Conservation (phyloP, 2,113 vertebrate genomes). For the Amphiprion percula region DNA sequence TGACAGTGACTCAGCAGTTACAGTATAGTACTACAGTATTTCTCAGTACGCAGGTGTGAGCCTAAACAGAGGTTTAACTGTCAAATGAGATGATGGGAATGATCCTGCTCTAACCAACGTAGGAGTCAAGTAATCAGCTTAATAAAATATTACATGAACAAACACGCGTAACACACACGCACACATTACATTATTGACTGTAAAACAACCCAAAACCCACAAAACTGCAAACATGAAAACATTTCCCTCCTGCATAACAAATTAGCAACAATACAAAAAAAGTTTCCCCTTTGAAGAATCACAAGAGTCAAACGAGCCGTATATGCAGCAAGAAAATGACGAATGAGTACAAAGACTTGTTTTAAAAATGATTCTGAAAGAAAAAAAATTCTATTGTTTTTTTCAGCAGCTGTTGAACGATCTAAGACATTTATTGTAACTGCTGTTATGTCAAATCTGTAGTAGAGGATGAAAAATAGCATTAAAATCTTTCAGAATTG, state of each 20-base stretch:
- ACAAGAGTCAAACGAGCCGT: not conserved
- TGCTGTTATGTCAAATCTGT: too few species aligned
- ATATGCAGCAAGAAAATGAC: not conserved
- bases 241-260: constrained; percentile 48
- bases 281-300: not conserved
- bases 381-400: constrained; percentile 1
- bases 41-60: constrained; percentile 2
- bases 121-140: constrained; percentile 35
- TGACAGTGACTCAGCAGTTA: constrained; percentile 25
- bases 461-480: not conserved
- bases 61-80: constrained; percentile 1
- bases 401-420: not conserved
- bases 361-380: not conserved
- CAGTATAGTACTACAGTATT: not conserved
- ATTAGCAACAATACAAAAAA: constrained; percentile 61
- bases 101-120: not conserved
- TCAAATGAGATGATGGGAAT: constrained; percentile 26
- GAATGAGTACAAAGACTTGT: constrained; percentile 10
- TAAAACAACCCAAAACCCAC: constrained; percentile 58
- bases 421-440: not conserved
- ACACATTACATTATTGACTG: constrained; percentile 30
- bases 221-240: constrained; percentile 66
- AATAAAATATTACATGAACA: constrained; percentile 38
- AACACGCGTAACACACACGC: constrained; percentile 30
- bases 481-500: not conserved